Conservation (phyloP, 1,140 invertebrate species). For the Brachystomella parvula region DNA sequence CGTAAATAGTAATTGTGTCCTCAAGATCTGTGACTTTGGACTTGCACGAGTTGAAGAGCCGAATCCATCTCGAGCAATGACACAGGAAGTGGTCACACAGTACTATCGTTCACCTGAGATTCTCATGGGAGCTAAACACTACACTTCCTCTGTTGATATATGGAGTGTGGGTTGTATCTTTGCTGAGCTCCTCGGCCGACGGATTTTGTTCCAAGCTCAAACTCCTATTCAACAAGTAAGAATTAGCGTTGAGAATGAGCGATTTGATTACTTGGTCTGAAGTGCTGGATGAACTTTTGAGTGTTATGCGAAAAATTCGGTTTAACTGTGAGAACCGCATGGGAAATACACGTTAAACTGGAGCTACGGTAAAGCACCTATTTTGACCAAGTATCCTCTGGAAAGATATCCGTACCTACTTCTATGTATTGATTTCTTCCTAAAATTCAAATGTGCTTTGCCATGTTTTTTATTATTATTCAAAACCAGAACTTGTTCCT, state of each 20-base stretch:
- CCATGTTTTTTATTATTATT: too few species aligned
- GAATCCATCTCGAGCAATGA: conserved; percentile 88
- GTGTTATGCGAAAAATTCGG: too few species aligned
- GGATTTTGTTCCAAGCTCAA: conserved; percentile 95
- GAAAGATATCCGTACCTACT: too few species aligned
- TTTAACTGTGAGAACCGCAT: too few species aligned
- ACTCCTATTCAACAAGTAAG: conserved; percentile 84
- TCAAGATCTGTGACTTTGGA: conserved; percentile 99
- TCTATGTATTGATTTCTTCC: too few species aligned
- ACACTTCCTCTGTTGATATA: conserved; percentile 91
- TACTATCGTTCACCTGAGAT: conserved; percentile 99
- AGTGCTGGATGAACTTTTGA: background rate
- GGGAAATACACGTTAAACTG: too few species aligned
- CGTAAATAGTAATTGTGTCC: conserved; percentile 96
- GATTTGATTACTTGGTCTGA: background rate
- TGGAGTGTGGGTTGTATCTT: conserved; percentile 99
- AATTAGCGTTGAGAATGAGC: background rate
- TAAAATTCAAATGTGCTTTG: too few species aligned
- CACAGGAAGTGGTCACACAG: conserved; percentile 96
- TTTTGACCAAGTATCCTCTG: too few species aligned
- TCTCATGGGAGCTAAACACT: conserved; percentile 94
- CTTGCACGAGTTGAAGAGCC: conserved; percentile 89
- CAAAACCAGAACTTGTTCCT: too few species aligned
- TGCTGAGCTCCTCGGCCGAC: conserved; percentile 84
- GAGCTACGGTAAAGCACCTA: too few species aligned